Evolutionary conservation across 2,113 vertebrate genomes (phyloP), one percentile per base, ranked within the genome.

Genomic region (Labeo catla): DNA sequence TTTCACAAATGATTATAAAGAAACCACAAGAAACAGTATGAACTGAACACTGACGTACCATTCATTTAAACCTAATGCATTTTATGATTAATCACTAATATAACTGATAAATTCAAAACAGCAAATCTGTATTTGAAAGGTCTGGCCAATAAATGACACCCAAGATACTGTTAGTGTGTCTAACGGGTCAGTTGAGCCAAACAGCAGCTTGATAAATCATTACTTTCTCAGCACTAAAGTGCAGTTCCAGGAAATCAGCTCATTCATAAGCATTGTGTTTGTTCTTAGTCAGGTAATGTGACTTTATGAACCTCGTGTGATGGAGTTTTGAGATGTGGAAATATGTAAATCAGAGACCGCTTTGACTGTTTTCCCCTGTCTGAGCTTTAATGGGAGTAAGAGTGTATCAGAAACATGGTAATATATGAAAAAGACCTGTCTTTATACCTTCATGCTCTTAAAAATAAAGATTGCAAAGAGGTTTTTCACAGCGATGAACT

Each of bases 281-380:
- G 79, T 65, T 49, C 79, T 47, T 47, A 12, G 78, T 28, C 39
- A 65, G n/a, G 43, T 81, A 28, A 81, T 34, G 59, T 81, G 39
- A 81, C 59, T 81, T 28, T n/a, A 61, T 36, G 16, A 59, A 43
- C 52, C 19, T 39, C 36, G 63, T 23, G 21, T 63, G 39, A 80
- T 36, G 54, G 54, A 21, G 16, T 77, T 77, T 19, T 28, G 34
- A 59, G 9, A 59, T 78, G 34, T 54, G 52, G 77, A 45, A 80
- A 79, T 45, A 45, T 45, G 77, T 11, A 39, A 57, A 77, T 52
- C 15, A 54, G 23, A 54, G 3, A 34, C 12, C 43, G n/a, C 10
- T 66, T 49, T 74, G 72, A 74, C 45, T 39, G 34, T 70, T 74
- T 34, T 15, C n/a, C 39, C 3, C 3, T 47, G 43, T n/a, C 72